Base-by-base conservation (phyloP, 2,888 invertebrate species). In the Augiades crinisus region DNA sequence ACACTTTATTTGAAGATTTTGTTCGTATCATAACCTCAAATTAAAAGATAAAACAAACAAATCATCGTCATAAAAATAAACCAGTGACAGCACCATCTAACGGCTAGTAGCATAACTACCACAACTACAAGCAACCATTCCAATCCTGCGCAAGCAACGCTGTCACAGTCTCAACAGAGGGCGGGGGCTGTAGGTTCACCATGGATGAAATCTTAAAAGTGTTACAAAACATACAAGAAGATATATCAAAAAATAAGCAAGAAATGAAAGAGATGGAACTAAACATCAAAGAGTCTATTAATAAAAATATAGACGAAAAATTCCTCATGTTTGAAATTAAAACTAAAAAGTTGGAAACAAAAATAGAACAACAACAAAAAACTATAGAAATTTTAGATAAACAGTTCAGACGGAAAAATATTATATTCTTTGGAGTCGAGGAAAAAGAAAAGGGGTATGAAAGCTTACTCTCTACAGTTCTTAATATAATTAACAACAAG, bases 341-440 rank as follows among this genome's bases (percentile, higher is more conserved):
- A 59, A 61, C 54, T 7, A 57, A 45, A 2, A n/a, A 55, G 2
- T 31, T 61, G 2, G 59, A 60, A 51, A 30, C 22, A 13, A 60
- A 62, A 61, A 49, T 67, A 2, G 58, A 64, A 53, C 34, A 60
- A 45, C 64, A 67, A 53, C 58, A 61, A 54, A 60, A 56, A 56
- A 56, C 52, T 7, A 61, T 67, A 10, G 53, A 63, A 1, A 47
- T 40, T 17, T 22, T 64, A 37, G 61, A 64, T 2, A 63, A 53
- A 30, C 52, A 59, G 21, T 6, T 57, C 3, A 54, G 58, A 59
- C 59, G 46, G 17, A 63, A 55, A 58, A 63, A 66, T 12, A 1
- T 64, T 1, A 41, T 64, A 33, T 61, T 64, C 12, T 64, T 66
- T 50, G 65, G 64, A 2, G 37, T 66, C 5, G 41, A 56, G 36